Evolutionary conservation across 2,113 vertebrate genomes (phyloP).

Genomic region (Tupaia tana): DNA sequence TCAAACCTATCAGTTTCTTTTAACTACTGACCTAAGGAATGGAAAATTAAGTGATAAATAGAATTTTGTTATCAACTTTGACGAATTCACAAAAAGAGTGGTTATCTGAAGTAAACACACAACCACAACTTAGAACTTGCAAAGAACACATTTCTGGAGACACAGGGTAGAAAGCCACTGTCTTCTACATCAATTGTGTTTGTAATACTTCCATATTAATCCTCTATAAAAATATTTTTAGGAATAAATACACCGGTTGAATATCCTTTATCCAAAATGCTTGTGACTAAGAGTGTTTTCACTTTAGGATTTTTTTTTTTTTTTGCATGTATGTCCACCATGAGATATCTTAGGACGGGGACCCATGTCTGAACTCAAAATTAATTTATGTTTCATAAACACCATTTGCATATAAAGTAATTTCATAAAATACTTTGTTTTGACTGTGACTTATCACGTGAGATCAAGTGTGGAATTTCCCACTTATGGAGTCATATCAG

Average conservation of each 20-base stretch:
- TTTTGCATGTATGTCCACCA: too few species aligned
- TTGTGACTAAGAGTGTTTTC: too few species aligned
- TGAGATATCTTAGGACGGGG: too few species aligned
- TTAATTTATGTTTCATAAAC: too few species aligned
- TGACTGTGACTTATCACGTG: too few species aligned
- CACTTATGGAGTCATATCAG: too few species aligned
- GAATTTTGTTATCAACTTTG: background rate
- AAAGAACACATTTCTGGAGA: background rate
- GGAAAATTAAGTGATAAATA: constrained; percentile 13
- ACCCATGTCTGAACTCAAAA: too few species aligned
- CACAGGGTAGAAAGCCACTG: background rate
- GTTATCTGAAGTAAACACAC: background rate
- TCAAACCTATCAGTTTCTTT: background rate
- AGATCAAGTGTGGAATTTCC: too few species aligned
- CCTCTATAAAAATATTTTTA: background rate
- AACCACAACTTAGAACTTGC: background rate
- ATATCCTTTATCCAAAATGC: too few species aligned
- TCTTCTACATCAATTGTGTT: background rate
- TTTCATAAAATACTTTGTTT: too few species aligned
- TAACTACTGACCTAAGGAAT: background rate
- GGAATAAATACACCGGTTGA: background rate
- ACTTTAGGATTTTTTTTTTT: too few species aligned
- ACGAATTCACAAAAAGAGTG: background rate
- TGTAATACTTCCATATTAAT: background rate
- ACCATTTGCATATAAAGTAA: too few species aligned